A percentile compares a stretch with the other conserved stretches of the same genome.
phyloP scores from a whole-genome alignment of 37 sponge, comb jelly and placozoan species.

The Aplysina aerophoba region DNA sequence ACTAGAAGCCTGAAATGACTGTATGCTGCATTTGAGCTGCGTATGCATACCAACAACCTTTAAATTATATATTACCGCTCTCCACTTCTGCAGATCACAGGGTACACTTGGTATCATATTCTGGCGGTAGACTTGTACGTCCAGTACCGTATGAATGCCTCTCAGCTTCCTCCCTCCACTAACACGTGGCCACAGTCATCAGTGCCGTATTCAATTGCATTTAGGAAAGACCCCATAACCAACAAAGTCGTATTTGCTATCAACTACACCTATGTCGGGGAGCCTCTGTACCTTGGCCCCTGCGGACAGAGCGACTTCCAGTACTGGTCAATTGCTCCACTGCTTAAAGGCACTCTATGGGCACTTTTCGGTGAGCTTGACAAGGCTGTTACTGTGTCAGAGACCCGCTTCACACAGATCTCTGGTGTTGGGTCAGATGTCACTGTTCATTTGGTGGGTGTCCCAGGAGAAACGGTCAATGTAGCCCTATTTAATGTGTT shows the following conservation, averaged over 20 bases:
- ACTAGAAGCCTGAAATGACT: no score
- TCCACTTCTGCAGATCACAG: no score
- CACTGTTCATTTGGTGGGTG: constrained; percentile 16
- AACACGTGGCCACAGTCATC: no score
- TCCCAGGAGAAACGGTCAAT: constrained; percentile 30
- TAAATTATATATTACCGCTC: no score
- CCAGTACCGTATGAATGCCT: background rate
- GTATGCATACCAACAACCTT: no score
- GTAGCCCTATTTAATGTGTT: background rate
- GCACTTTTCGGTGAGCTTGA: constrained; percentile 49
- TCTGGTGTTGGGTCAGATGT: background rate
- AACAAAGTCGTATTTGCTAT: background rate
- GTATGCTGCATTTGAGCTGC: no score
- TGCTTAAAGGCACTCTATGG: background rate
- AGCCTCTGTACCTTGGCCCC: background rate
- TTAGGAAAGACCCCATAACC: background rate
- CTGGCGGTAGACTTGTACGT: no score
- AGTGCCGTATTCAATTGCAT: background rate
- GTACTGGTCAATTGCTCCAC: constrained; percentile 51
- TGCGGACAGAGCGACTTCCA: constrained; percentile 36
- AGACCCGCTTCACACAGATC: constrained; percentile 30
- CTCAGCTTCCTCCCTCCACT: constrained; percentile 9
- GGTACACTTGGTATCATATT: no score
- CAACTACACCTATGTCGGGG: background rate
- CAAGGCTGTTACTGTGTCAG: constrained; percentile 53